Evolutionary conservation across 1,140 invertebrate species (phyloP).

Genomic region (Micrasema minimum): DNA sequence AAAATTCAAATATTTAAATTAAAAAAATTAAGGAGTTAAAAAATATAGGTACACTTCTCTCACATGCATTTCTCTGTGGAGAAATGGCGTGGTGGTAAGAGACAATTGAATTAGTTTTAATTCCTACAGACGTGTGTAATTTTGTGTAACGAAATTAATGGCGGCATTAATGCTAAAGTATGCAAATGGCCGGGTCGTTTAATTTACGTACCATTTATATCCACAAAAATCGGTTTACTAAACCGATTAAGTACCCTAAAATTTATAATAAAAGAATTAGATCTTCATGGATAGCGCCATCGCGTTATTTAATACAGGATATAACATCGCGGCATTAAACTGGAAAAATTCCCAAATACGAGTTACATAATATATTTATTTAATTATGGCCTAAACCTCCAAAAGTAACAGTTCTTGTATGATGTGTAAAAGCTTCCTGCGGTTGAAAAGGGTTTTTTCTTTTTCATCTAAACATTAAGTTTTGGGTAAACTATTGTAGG

Average conservation of each 20-base stretch:
- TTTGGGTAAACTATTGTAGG: no score
- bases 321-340: neutral
- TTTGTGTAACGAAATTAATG: slow-evolving; percentile 20
- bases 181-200: slow-evolving; percentile 10
- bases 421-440: no score
- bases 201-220: slow-evolving; percentile 12
- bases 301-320: slow-evolving; percentile 25
- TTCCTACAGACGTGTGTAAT: slow-evolving; percentile 18
- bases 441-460: no score
- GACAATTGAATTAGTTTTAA: slow-evolving; percentile 15
- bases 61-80: no score
- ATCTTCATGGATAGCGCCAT: slow-evolving; percentile 8
- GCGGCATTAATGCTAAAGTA: neutral
- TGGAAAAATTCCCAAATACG: slow-evolving; percentile 1
- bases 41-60: no score
- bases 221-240: slow-evolving; percentile 9
- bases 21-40: no score
- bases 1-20: no score
- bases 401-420: no score
- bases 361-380: no score
- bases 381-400: no score
- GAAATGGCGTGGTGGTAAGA: no score
- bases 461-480: no score
- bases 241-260: slow-evolving; percentile 4
- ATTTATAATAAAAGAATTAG: slow-evolving; percentile 33